Evolutionary conservation across 2,113 vertebrate species (phyloP), one percentile per base, ranked within the genome.

Genomic region (Sialia sialis): DNA sequence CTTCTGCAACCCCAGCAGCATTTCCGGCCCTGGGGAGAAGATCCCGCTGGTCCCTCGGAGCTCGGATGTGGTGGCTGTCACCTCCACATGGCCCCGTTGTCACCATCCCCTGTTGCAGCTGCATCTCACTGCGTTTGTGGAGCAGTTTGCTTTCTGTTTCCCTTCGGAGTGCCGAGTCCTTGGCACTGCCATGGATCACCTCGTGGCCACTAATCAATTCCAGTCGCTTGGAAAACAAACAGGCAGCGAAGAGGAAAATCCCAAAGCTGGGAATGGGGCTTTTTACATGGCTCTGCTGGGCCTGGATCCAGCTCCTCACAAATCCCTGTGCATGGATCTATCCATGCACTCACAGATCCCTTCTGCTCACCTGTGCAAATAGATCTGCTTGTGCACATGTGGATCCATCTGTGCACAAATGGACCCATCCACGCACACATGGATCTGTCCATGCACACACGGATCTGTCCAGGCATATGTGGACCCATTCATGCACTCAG

Each of bases 21-120:
- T 52, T 95, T 91, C 90, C 3, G 2, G 54, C 64, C 7, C 34
- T 1, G 5, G 30, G 48, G 38, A 75, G 23, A 46, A 18, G 77
- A 43, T 13, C 41, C 38, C 0, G 5, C 54, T 0, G 21, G 73
- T 27, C 62, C 51, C 55, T 84, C 16, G 0, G 23, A 21, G 55
- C 55, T 87, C 38, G 38, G 90, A 82, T 81, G 88, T 85, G 90
- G 90, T 63, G 82, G 52, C 77, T 75, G 74, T 81, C 95, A 82
- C 88, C 23, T 2, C 18, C 87, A 58, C 3, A 5, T 2, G 77
- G 77, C 73, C 64, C 51, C 1, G 0, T 2, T 84, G 92, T 66
- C 86, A 70, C 81, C 4, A 2, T 21, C 16, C 41, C 86, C 11
- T 9, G 44, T 5, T 29, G 56, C 60, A 29, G 56, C 55, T 0